phyloP scores from a whole-genome alignment of 2,797 vertebrate genomes.

The Cuculus canorus region DNA sequence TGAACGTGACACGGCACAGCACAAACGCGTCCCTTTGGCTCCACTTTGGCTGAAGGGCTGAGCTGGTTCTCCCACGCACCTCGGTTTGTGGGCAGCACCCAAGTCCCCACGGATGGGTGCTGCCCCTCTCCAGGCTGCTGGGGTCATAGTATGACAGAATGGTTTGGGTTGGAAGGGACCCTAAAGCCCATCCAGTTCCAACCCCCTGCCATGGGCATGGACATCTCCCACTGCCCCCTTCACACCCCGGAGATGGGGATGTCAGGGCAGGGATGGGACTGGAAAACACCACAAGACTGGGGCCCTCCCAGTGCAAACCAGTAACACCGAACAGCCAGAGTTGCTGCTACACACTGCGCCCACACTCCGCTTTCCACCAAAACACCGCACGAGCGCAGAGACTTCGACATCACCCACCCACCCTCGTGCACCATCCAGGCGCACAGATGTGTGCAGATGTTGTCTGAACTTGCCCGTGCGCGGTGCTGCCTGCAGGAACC shows the following conservation, averaged over 20 bases:
- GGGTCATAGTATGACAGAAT: neutral
- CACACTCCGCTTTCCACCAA: neutral
- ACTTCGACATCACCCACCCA: rapidly evolving
- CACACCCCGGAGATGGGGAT: neutral
- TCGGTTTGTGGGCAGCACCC: neutral
- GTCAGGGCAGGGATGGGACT: neutral
- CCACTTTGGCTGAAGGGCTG: rapidly evolving
- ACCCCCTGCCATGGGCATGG: too few species aligned
- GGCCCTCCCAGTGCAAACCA: neutral
- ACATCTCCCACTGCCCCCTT: neutral
- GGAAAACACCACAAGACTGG: rapidly evolving
- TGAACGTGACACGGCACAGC: rapidly evolving
- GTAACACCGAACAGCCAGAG: neutral
- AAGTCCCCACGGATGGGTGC: neutral
- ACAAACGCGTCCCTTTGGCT: rapidly evolving
- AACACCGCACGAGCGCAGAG: rapidly evolving
- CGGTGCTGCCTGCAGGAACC: neutral
- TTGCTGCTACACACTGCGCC: rapidly evolving
- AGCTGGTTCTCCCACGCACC: neutral
- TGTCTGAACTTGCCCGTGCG: neutral
- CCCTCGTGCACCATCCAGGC: neutral
- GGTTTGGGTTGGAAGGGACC: too few species aligned
- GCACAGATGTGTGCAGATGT: neutral
- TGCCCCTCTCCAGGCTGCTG: neutral
- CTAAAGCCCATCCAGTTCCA: too few species aligned